Conservation (phyloP, 2,888 invertebrate genomes). For the Hirtodrosophila trivittata region DNA sequence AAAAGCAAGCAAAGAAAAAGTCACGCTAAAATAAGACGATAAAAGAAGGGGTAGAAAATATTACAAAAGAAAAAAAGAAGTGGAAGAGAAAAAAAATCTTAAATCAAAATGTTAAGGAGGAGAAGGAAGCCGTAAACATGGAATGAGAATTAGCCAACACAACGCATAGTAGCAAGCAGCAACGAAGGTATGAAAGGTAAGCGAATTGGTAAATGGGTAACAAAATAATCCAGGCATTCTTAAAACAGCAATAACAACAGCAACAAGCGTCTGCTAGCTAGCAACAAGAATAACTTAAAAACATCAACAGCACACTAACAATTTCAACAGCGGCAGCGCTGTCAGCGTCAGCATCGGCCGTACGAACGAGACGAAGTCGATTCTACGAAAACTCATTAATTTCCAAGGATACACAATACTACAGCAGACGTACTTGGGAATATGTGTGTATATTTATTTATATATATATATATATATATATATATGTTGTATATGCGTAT, state of each 20-base stretch:
- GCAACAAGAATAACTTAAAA: slow-evolving; percentile 30
- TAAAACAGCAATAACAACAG: slow-evolving; percentile 31
- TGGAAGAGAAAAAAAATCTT: slow-evolving; percentile 35
- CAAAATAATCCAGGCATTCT: slow-evolving; percentile 49
- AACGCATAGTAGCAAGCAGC: slow-evolving; percentile 18
- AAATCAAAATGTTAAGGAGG: slow-evolving; percentile 48
- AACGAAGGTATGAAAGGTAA: slow-evolving; percentile 29
- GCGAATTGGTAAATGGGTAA: slow-evolving; percentile 41
- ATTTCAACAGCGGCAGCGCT: slow-evolving; percentile 19
- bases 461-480: slow-evolving; percentile 1
- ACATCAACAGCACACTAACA: slow-evolving; percentile 26
- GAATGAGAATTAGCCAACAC: slow-evolving; percentile 24
- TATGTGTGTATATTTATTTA: not conserved
- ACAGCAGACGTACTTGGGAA: slow-evolving; percentile 27
- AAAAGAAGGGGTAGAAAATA: slow-evolving; percentile 11
- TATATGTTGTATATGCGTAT: slow-evolving; percentile 1
- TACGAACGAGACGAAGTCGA: too few species aligned
- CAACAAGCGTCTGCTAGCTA: slow-evolving; percentile 24
- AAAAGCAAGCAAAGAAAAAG: slow-evolving; percentile 36
- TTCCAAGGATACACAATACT: slow-evolving; percentile 66
- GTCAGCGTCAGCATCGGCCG: slow-evolving; percentile 25
- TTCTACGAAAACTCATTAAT: slow-evolving; percentile 77
- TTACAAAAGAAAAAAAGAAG: slow-evolving; percentile 8
- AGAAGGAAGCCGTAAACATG: slow-evolving; percentile 24
- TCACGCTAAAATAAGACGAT: slow-evolving; percentile 21